Evolutionary conservation across 2,797 vertebrate genomes (phyloP), one percentile per base, ranked within the genome.

Genomic region (Malurus splendens): DNA sequence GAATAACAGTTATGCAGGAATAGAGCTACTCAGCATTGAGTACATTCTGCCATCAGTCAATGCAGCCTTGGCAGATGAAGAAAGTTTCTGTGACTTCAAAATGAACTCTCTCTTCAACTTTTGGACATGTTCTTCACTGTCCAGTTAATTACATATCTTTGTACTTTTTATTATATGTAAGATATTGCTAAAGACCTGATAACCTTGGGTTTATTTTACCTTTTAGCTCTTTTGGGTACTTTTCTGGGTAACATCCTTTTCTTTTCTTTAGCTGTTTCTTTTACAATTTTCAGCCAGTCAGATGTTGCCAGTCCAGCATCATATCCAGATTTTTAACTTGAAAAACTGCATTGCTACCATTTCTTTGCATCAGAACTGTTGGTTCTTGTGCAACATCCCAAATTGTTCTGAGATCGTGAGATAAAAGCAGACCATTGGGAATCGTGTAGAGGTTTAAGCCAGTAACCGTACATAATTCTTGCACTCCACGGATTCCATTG

Each of bases 351-450:
- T 65, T 82, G 62, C 65, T 81, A 12, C 67, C 64, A 78, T 86
- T 92, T 87, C 27, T 89, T 92, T 93, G 57, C 68, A 79, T 86
- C 87, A 82, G 61, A 80, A 64, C 59, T 67, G 47, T 30, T 56
- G 47, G 44, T 41, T 88, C 70, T 95, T 93, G 57, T 82, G 90
- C 79, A 83, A 86, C 60, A 80, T 89, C 82, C 67, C 66, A 60
- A 89, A 72, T 19, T 50, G 55, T 68, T 88, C 36, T 50, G 70
- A 92, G 80, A 70, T 87, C 70, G 32, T 47, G 65, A 75, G 57
- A 71, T 82, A 83, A 92, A 95, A 92, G 75, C 27, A 90, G 61
- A n/a, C 61, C 18, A 6, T 39, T 92, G 67, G 90, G 90, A 92
- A 90, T 74, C 67, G 70, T 87, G 66, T 48, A 16, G 12, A 30